A percentile compares a stretch with the other conserved stretches of the same genome.
phyloP scores from a whole-genome alignment of 2,113 vertebrate species.

The Rhinolophus ferrumequinum region DNA sequence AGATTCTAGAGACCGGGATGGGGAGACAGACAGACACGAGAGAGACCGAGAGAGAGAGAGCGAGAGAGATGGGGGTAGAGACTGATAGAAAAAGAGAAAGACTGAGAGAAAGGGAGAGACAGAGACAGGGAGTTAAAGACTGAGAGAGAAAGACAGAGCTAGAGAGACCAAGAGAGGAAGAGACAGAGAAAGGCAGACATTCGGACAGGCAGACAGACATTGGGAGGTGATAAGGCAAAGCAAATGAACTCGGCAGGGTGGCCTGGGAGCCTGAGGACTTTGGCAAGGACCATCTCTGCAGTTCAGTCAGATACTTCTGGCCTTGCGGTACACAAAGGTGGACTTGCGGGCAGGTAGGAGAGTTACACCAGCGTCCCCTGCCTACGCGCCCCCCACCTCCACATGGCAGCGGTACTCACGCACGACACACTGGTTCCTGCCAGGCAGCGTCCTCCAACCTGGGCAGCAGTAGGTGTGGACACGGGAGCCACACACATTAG shows the following conservation, averaged over 20 bases:
- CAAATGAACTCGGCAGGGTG: background rate
- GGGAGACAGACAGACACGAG: background rate
- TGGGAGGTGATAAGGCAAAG: background rate
- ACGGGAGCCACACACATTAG: conserved; percentile 95
- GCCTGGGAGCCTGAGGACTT: background rate
- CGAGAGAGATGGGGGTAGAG: background rate
- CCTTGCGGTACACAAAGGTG: background rate
- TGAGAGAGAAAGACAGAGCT: background rate
- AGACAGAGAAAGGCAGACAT: background rate
- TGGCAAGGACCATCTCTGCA: too few relatives aligned
- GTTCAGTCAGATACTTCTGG: background rate
- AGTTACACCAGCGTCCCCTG: rapidly evolving
- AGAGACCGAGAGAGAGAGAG: background rate
- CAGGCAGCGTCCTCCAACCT: conserved; percentile 95
- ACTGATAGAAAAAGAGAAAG: background rate
- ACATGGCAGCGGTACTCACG: conserved; percentile 88
- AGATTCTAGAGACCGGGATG: background rate
- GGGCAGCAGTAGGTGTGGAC: conserved; percentile 97
- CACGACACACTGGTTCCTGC: conserved; percentile 95
- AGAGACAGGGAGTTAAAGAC: background rate
- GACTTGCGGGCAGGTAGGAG: background rate
- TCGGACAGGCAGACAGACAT: background rate
- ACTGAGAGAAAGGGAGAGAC: background rate
- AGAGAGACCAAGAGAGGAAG: background rate
- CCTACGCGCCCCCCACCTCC: background rate